phyloP scores from a whole-genome alignment of 2,888 invertebrate genomes.

The Zhengitettix transpicula region DNA sequence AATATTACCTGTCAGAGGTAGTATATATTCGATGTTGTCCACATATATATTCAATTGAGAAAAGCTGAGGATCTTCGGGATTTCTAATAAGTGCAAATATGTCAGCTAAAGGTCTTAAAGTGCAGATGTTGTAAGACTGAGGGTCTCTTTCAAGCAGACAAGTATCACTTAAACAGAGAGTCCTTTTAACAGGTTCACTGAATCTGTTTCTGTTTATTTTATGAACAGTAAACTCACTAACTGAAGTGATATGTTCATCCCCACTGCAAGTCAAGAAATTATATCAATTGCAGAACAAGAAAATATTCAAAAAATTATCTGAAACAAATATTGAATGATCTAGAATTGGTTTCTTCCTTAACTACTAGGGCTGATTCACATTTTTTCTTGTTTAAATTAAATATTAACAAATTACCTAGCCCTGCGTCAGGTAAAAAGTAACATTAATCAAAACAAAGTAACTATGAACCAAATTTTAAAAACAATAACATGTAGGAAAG shows the following conservation, averaged over 20 bases:
- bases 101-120: slow-evolving; percentile 62
- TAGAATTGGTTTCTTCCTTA: too few species aligned
- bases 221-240: slow-evolving; percentile 91
- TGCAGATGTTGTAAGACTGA: slow-evolving; percentile 87
- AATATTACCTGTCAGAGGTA: slow-evolving; percentile 68
- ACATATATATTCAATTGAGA: slow-evolving; percentile 85
- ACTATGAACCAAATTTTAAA: too few species aligned
- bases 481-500: too few species aligned
- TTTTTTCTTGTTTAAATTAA: too few species aligned
- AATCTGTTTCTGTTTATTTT: slow-evolving; percentile 71
- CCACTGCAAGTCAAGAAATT: slow-evolving; percentile 37
- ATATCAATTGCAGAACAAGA: not conserved
- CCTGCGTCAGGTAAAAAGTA: too few species aligned
- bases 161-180: slow-evolving; percentile 86
- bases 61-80: slow-evolving; percentile 80
- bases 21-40: slow-evolving; percentile 77
- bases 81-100: slow-evolving; percentile 85
- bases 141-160: slow-evolving; percentile 94
- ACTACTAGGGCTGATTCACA: too few species aligned
- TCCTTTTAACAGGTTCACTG: slow-evolving; percentile 69
- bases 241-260: slow-evolving; percentile 90
- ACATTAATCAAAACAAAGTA: too few species aligned
- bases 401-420: too few species aligned
- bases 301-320: too few species aligned
- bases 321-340: not conserved